A percentile compares a stretch with the other conserved stretches of the same genome.
Conservation (phyloP, 2,113 vertebrate species). For the Uropsilus gracilis region DNA sequence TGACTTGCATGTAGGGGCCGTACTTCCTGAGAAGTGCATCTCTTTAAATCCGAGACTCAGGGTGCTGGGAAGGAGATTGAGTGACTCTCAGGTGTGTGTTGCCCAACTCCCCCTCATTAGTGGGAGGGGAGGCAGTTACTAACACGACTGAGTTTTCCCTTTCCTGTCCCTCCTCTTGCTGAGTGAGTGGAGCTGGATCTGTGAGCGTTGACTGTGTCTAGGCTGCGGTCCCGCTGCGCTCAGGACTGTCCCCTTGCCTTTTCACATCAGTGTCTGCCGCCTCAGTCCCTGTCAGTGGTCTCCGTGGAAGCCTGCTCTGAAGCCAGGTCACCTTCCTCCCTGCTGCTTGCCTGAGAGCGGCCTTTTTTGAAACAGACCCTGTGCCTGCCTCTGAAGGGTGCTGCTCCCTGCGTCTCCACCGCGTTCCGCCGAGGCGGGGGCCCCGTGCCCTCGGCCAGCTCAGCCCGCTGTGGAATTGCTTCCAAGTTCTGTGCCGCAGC, state of each 20-base stretch:
- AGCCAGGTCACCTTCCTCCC: not conserved
- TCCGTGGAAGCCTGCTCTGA: not conserved
- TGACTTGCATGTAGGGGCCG: not conserved
- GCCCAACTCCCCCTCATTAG: not conserved
- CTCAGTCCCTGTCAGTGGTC: not conserved
- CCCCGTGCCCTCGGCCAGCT: not conserved
- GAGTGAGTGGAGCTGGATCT: constrained; percentile 4
- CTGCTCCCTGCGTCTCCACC: not conserved
- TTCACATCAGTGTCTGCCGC: not conserved
- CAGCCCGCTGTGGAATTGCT: not conserved
- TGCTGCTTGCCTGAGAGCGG: not conserved
- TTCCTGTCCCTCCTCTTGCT: not conserved
- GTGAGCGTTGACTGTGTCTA: not conserved
- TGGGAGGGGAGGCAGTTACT: not conserved
- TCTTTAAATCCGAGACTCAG: not conserved
- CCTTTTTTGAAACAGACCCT: not conserved
- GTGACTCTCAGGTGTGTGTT: not conserved
- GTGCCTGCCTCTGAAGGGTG: not conserved
- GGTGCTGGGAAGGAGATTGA: not conserved
- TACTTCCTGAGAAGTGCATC: not conserved
- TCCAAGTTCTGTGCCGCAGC: not conserved
- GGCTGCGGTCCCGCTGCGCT: not conserved
- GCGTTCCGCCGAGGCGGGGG: not conserved
- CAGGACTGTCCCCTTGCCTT: not conserved
- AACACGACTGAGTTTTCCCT: not conserved